Evolutionary conservation across 2,888 invertebrate genomes (phyloP).

Genomic region (Chymomyza caudatula): DNA sequence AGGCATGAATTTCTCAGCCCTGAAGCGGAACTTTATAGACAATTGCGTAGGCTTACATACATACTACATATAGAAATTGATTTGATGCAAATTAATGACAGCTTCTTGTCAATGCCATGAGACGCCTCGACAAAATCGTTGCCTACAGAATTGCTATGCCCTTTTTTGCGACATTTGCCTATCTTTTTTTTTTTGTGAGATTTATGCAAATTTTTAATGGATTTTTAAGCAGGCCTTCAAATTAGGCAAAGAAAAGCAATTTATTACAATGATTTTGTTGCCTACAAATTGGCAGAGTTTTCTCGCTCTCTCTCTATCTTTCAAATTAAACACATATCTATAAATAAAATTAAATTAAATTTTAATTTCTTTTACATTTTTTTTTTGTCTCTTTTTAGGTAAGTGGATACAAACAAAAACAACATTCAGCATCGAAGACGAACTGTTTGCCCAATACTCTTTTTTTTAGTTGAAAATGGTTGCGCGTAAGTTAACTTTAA

Average conservation of each 20-base stretch:
- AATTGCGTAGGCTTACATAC: not conserved
- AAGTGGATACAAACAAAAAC: conserved; percentile 35
- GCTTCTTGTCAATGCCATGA: conserved; percentile 58
- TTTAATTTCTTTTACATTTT: conserved; percentile 51
- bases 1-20: not conserved
- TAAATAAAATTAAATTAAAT: conserved; percentile 43
- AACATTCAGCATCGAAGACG: not conserved
- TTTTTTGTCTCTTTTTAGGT: conserved; percentile 50
- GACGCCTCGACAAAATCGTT: not conserved
- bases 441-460: not conserved
- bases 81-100: conserved; percentile 72
- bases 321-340: conserved; percentile 26
- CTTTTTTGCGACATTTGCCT: not conserved
- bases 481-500: conserved; percentile 28
- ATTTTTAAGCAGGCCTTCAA: conserved; percentile 72
- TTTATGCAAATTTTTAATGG: conserved; percentile 74
- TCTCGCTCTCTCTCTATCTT: not conserved
- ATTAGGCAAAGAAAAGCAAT: conserved; percentile 64
- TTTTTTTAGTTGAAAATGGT: not conserved
- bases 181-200: conserved; percentile 42
- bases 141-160: not conserved
- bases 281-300: conserved; percentile 28
- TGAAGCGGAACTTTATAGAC: not conserved
- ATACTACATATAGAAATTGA: conserved; percentile 47
- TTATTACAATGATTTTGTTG: conserved; percentile 58